Conservation (phyloP, 2,797 vertebrate species). For the Parambassis ranga region DNA sequence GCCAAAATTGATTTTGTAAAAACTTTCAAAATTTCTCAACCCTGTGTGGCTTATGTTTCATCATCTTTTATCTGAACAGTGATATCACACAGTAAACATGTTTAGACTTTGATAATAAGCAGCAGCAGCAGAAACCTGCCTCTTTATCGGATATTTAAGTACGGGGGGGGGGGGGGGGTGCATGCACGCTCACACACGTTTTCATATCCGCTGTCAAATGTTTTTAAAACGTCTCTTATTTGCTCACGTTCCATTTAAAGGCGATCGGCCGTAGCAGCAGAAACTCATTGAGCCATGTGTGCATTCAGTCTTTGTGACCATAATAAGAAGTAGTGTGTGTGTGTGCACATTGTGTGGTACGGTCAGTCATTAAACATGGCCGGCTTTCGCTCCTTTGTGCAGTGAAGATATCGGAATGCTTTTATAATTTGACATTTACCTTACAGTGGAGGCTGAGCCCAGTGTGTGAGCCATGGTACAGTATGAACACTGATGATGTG, state of each 20-base stretch:
- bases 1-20: neutral
- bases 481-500: neutral
- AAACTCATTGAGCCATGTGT: neutral
- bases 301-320: neutral
- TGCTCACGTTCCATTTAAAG: neutral
- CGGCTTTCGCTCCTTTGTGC: neutral
- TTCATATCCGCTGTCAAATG: neutral
- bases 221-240: neutral
- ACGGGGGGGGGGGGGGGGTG: neutral
- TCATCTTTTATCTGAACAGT: too few relatives aligned
- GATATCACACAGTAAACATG: too few relatives aligned
- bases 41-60: too few relatives aligned
- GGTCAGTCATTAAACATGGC: neutral
- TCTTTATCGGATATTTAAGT: neutral
- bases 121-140: neutral
- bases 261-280: neutral
- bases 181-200: too few relatives aligned
- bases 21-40: neutral
- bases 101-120: neutral
- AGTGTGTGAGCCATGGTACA: neutral
- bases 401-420: neutral
- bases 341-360: neutral
- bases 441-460: neutral
- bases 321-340: neutral
- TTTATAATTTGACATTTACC: constrained; percentile 13